Base-by-base conservation (phyloP, 2,888 invertebrate species). In the Heteromyza rotundicornis region DNA sequence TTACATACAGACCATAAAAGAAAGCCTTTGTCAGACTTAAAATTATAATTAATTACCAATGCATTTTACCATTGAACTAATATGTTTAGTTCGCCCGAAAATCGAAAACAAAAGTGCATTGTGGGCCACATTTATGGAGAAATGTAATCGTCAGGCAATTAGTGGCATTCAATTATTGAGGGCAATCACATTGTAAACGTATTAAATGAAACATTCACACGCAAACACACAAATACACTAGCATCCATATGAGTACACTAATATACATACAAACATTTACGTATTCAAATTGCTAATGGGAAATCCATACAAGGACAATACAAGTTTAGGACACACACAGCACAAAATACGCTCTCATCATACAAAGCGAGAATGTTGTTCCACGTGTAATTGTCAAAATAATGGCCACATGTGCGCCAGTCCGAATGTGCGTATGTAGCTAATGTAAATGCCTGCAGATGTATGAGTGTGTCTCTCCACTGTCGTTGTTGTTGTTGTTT, bases 81-180 rank as follows among this genome's bases (percentile, higher is more conserved):
- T n/a, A n/a, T n/a, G n/a, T n/a, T n/a, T n/a, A n/a, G 27, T 27
- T 5, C 5, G 27, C 27, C 7, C 10, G 10, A 27, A 27, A 27
- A 10, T n/a, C 10, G 10, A 27, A 27, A 27, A 27, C 27, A 27
- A 27, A 27, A 27, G 27, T 27, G 5, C 27, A 27, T 27, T 27
- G 27, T 47, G 17, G 20, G 2, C 47, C 47, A 47, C 40, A 40
- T 40, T 40, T 72, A 62, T 68, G 70, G 64, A 73, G 72, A 73
- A 74, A 75, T 72, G 71, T 70, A 76, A 77, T 77, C 74, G 72
- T 71, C 72, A 75, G 77, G 74, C 75, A 77, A 77, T 77, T 77
- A 77, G 75, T 74, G 75, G 76, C n/a, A 75, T 77, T 77, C 77
- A 77, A 77, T 77, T 77, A 77, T 75, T 74, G 72, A 71, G 71